Base-by-base conservation (phyloP, 2,113 vertebrate species). In the Thymallus thymallus region DNA sequence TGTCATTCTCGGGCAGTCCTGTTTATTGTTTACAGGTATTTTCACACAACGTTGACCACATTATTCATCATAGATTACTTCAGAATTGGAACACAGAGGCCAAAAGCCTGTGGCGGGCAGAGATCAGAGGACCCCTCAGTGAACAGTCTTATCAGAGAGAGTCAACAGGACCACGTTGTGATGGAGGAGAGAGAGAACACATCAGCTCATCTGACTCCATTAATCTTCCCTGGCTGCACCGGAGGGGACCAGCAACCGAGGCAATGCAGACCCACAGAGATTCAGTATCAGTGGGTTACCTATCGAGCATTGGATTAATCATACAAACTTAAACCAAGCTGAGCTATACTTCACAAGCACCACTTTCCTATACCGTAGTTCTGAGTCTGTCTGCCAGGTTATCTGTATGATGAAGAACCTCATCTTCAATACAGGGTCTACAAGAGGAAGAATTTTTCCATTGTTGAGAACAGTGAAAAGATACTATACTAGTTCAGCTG, bases 131-230 rank as follows among this genome's bases (percentile, higher is more conserved):
- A 80, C 83, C 76, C 79, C 80, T 83, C 80, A 46, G 71, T 55
- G 71, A 86, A 51, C 74, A 81, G 69, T 66, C 29, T 64, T 83
- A 80, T 84, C 88, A 75, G 56, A 77, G 45, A 29, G 66, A 83
- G 70, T 84, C 78, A 86, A 88, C 70, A 22, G 56, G 66, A 74
- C 73, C 35, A 78, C 83, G 70, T 74, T 71, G 80, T 85, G 85
- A 92, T 87, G 71, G 80, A 82, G 65, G 81, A 82, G 70, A 74
- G 41, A 84, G 87, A 87, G 89, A 85, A 82, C 16, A 74, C 80
- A 83, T 87, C 79, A 75, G 77, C 46, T 72, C 62, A 23, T 66
- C 82, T 73, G 46, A 70, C 66, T 80, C 71, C 63, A 87, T 91
- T 86, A 79, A 85, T 91, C 87, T 87, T 84, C 30, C 22, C 77